A percentile compares a stretch with the other conserved stretches of the same genome.
phyloP scores from a whole-genome alignment of 1,140 invertebrate genomes.

The Brachionus angularis region DNA sequence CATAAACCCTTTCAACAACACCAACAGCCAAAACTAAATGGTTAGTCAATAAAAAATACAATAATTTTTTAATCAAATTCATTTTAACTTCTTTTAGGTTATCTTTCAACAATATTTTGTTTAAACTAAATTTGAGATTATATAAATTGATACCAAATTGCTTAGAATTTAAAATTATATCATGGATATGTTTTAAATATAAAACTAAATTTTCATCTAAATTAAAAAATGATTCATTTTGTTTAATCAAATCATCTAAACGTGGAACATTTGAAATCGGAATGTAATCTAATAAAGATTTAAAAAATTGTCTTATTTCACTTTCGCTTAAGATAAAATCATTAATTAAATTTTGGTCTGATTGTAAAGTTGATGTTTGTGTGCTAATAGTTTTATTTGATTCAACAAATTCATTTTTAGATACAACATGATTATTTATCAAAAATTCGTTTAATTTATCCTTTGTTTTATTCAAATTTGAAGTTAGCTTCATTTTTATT shows the following conservation, averaged over 20 bases:
- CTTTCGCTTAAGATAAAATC: neutral
- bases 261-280: neutral
- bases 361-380: neutral
- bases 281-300: constrained; percentile 8
- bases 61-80: neutral
- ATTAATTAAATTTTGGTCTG: neutral
- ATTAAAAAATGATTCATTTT: neutral
- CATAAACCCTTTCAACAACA: constrained; percentile 26
- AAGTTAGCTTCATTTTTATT: constrained; percentile 34
- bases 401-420: neutral
- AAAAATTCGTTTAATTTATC: neutral
- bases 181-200: neutral
- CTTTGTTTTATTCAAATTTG: neutral
- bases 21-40: constrained; percentile 12
- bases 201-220: neutral
- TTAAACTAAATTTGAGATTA: neutral
- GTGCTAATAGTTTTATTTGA: too few relatives aligned
- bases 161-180: constrained; percentile 12
- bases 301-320: constrained; percentile 26
- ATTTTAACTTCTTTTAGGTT: neutral
- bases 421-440: constrained; percentile 9
- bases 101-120: neutral
- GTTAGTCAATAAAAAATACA: neutral
- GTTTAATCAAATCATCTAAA: constrained; percentile 19
- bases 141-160: constrained; percentile 34